These are phyloP conservation scores for Trinectes maculatus DNA, from an alignment of 2,113 vertebrate species.

Conservation along the genomic window DNA sequence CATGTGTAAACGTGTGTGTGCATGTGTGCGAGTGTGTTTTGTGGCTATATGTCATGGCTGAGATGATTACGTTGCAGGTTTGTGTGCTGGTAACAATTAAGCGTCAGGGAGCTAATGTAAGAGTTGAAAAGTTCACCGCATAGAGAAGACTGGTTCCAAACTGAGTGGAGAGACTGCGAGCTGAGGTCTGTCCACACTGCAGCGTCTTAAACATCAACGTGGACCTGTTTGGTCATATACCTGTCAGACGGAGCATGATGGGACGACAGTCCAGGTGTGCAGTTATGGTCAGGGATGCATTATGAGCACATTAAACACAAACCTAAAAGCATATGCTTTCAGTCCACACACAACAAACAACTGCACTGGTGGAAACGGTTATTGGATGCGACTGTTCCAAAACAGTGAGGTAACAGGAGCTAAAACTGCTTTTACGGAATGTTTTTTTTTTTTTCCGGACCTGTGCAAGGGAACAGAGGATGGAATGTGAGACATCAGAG, in stretches of 20 bases:
- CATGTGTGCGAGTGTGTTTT: slow-evolving; percentile 19
- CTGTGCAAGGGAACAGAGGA: too few relatives aligned
- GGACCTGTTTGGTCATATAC: too few relatives aligned
- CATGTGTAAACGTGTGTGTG: slow-evolving; percentile 2
- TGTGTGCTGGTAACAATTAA: slow-evolving; percentile 73
- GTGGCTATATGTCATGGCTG: slow-evolving; percentile 44
- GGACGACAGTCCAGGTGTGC: neutral
- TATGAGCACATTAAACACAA: neutral
- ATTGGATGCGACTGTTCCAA: too few relatives aligned
- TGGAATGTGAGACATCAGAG: neutral
- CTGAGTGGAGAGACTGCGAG: neutral
- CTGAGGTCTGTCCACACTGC: neutral
- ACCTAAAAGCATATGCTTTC: too few relatives aligned
- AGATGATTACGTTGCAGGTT: slow-evolving; percentile 60
- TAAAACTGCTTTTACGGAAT: too few relatives aligned
- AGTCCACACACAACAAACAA: neutral
- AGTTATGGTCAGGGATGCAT: neutral
- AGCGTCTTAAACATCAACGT: too few relatives aligned
- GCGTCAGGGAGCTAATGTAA: slow-evolving; percentile 67
- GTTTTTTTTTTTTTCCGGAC: too few relatives aligned
- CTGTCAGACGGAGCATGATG: neutral
- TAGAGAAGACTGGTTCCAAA: slow-evolving; percentile 1
- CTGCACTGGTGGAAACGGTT: too few relatives aligned
- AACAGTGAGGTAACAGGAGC: too few relatives aligned
- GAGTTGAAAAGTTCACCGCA: slow-evolving; percentile 68